phyloP scores from a whole-genome alignment of 2,797 vertebrate species.

The Tauraco hartlaubi region DNA sequence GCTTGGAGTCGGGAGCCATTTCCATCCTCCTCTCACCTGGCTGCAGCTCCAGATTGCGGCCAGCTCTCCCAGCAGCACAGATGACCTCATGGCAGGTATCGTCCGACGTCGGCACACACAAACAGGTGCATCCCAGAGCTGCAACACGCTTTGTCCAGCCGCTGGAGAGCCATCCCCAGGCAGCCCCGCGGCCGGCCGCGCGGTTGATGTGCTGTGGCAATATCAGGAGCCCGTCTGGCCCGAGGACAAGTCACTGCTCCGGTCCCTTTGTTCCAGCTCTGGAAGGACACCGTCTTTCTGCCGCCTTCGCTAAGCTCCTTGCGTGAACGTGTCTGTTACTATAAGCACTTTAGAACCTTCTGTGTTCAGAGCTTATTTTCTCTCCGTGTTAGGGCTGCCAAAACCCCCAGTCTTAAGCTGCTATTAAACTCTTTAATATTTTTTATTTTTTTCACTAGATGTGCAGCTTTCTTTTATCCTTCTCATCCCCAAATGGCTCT shows the following conservation, averaged over 20 bases:
- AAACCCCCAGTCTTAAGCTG: conserved; percentile 15
- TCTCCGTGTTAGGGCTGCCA: not conserved
- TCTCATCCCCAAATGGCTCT: not conserved
- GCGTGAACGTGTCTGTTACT: not conserved
- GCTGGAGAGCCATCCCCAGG: not conserved
- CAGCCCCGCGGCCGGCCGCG: fast-evolving
- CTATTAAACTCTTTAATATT: not conserved
- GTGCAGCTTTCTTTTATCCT: conserved; percentile 13
- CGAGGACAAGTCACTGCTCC: not conserved
- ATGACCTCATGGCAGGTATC: fast-evolving
- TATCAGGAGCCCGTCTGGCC: not conserved
- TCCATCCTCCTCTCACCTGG: not conserved
- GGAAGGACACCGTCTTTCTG: not conserved
- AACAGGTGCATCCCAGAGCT: not conserved
- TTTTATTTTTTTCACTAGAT: not conserved
- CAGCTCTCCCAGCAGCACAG: not conserved
- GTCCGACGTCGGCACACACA: fast-evolving
- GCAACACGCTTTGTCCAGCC: fast-evolving
- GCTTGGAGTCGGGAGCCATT: not conserved
- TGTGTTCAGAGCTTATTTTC: conserved; percentile 47
- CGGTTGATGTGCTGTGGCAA: fast-evolving
- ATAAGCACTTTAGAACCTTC: conserved; percentile 46
- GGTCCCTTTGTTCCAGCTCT: not conserved
- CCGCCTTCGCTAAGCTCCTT: not conserved
- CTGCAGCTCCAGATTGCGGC: not conserved